Evolutionary conservation across 2,113 vertebrate species (phyloP).

Genomic region (Excalfactoria chinensis): DNA sequence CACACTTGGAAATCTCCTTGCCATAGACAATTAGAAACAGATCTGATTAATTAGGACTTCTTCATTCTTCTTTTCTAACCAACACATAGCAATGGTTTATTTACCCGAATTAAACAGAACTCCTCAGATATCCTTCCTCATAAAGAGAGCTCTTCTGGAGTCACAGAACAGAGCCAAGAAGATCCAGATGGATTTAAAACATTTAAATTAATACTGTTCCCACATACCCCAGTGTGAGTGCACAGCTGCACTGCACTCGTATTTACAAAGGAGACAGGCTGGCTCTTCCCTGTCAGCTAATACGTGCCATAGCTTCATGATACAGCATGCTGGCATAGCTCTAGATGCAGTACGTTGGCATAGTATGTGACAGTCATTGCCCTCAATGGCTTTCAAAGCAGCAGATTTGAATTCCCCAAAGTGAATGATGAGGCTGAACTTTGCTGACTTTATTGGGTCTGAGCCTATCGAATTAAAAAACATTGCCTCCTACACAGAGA

Average conservation of each 20-base stretch:
- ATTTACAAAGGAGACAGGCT: neutral
- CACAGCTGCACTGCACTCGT: neutral
- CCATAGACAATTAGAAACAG: conserved; percentile 38
- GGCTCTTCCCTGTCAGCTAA: conserved; percentile 7
- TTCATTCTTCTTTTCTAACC: conserved; percentile 17
- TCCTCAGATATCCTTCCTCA: neutral
- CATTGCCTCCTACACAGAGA: accelerated
- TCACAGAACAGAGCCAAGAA: conserved; percentile 1
- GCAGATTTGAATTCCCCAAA: neutral
- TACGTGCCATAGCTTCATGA: neutral
- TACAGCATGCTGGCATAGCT: neutral
- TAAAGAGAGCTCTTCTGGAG: conserved; percentile 4
- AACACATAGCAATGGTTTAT: neutral
- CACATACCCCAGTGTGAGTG: neutral
- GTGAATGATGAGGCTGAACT: neutral
- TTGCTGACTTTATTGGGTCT: neutral
- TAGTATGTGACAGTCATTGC: neutral
- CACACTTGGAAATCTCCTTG: neutral
- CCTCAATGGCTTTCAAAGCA: neutral
- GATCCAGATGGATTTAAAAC: conserved; percentile 41
- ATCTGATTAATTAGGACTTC: conserved; percentile 58
- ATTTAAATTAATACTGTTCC: conserved; percentile 4
- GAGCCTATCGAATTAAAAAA: neutral
- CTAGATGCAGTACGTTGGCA: neutral
- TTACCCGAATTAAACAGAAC: neutral